Conservation (phyloP, 1,140 invertebrate genomes). For the Platorchestia sp. region DNA sequence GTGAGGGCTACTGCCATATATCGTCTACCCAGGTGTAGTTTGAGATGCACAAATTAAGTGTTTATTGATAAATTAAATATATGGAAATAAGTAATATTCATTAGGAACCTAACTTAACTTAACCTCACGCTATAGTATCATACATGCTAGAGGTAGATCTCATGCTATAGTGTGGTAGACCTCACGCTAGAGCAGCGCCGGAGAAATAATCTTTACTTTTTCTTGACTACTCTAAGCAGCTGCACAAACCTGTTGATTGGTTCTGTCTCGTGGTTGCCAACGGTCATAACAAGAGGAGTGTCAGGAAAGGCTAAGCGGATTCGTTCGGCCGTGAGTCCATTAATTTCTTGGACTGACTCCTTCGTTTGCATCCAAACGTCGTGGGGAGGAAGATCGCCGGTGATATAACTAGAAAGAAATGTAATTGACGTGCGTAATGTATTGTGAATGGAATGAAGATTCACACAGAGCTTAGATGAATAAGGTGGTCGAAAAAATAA, state of each 20-base stretch:
- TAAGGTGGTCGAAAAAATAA: background rate
- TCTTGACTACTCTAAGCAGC: too few relatives aligned
- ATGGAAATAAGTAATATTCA: too few relatives aligned
- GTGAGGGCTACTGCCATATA: too few relatives aligned
- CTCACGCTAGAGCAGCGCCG: too few relatives aligned
- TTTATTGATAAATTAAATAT: too few relatives aligned
- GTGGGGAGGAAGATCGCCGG: slow-evolving; percentile 67
- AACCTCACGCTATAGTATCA: too few relatives aligned
- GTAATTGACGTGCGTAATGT: slow-evolving; percentile 71
- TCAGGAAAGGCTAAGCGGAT: slow-evolving; percentile 77
- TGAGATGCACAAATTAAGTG: too few relatives aligned
- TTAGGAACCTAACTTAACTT: too few relatives aligned
- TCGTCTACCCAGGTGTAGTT: too few relatives aligned
- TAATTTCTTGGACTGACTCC: slow-evolving; percentile 77
- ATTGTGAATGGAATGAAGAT: slow-evolving; percentile 82
- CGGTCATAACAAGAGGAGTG: slow-evolving; percentile 78
- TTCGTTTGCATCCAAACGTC: slow-evolving; percentile 70
- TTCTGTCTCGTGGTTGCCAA: slow-evolving; percentile 92
- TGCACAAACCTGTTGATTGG: slow-evolving; percentile 84
- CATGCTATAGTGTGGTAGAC: too few relatives aligned
- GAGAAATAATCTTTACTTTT: too few relatives aligned
- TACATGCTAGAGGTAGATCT: too few relatives aligned
- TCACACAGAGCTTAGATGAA: background rate
- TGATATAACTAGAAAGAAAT: slow-evolving; percentile 72
- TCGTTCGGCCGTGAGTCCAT: slow-evolving; percentile 75